These are phyloP conservation scores for Galemys pyrenaicus DNA, from an alignment of 2,113 vertebrate genomes.

Conservation along the genomic window DNA sequence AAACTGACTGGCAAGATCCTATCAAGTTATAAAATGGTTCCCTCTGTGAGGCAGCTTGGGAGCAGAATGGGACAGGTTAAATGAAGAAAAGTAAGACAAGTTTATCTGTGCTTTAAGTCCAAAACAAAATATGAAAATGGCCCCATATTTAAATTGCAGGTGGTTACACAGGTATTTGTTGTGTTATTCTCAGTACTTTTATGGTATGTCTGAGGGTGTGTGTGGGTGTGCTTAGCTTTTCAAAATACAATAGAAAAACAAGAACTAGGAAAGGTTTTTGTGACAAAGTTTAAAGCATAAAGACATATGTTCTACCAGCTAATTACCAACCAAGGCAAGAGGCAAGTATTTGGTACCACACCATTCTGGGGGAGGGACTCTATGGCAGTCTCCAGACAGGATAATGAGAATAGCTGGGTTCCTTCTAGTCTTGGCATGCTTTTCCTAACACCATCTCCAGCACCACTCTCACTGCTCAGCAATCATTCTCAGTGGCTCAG, in stretches of 20 bases:
- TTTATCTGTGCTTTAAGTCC: not conserved
- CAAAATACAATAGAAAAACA: not conserved
- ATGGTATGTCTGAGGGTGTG: not conserved
- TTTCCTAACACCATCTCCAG: not conserved
- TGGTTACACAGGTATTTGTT: not conserved
- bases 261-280: not conserved
- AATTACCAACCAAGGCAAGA: not conserved
- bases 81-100: not conserved
- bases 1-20: not conserved
- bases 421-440: not conserved
- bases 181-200: not conserved
- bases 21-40: not conserved
- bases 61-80: not conserved
- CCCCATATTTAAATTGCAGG: conserved; percentile 10
- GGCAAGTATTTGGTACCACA: not conserved
- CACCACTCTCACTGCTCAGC: not conserved
- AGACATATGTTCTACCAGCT: not conserved
- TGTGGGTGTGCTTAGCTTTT: not conserved
- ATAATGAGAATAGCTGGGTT: not conserved
- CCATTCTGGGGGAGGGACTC: not conserved
- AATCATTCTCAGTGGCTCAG: conserved; percentile 40
- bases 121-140: not conserved
- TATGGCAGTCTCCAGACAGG: not conserved
- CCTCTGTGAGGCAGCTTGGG: not conserved
- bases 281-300: not conserved